phyloP scores from a whole-genome alignment of 2,797 vertebrate genomes.

The Sciurus vulgaris region DNA sequence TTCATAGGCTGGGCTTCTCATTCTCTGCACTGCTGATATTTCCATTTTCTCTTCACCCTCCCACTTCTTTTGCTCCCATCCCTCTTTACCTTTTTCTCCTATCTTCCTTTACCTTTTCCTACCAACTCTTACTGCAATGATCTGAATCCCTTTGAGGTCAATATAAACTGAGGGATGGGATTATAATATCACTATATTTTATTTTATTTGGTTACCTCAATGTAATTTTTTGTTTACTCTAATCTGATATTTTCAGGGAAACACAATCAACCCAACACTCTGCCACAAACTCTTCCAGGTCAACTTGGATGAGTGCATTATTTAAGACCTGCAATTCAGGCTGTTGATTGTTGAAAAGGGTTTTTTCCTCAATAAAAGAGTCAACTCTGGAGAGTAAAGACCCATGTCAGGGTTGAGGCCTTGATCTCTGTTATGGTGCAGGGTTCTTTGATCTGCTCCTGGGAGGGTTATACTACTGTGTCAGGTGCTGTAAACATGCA shows the following conservation, averaged over 20 bases:
- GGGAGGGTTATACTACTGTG: not conserved
- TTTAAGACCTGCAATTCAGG: not conserved
- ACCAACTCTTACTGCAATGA: not conserved
- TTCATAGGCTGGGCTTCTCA: not conserved
- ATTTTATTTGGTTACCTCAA: constrained; percentile 11
- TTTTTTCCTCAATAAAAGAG: not conserved
- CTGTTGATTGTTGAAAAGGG: not conserved
- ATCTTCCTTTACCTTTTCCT: not conserved
- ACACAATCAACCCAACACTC: not conserved
- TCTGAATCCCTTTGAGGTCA: not conserved
- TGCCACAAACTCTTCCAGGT: not conserved
- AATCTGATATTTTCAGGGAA: constrained; percentile 20
- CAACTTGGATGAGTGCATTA: not conserved
- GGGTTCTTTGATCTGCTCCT: not conserved
- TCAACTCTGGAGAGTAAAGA: not conserved
- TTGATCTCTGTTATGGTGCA: not conserved
- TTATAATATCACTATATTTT: not conserved
- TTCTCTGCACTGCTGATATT: not conserved
- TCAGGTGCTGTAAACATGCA: not conserved
- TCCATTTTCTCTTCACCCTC: not conserved
- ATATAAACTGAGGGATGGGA: not conserved
- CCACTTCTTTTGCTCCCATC: not conserved
- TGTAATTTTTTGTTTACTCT: not conserved
- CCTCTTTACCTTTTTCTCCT: not conserved
- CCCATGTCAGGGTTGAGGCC: not conserved